A percentile compares a stretch with the other conserved stretches of the same genome.
Conservation (phyloP, 2,797 vertebrate species). For the Lates japonicus region DNA sequence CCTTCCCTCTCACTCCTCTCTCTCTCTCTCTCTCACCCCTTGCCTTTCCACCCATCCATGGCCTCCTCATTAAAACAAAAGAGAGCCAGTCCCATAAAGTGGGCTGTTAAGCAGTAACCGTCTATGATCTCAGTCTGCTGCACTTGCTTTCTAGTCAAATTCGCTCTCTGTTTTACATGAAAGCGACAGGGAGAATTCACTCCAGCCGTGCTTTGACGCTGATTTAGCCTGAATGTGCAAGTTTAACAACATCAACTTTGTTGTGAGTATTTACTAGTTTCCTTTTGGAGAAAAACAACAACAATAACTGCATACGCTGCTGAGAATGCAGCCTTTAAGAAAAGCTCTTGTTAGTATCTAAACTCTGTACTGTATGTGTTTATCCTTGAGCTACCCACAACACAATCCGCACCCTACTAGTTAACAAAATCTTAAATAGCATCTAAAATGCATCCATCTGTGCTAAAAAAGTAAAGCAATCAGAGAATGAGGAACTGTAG, state of each 20-base stretch:
- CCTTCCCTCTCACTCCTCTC: not conserved
- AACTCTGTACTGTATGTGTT: constrained; percentile 19
- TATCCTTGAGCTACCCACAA: constrained; percentile 48
- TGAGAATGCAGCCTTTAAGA: constrained; percentile 40
- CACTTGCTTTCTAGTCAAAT: constrained; percentile 50
- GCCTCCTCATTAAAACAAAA: constrained; percentile 81
- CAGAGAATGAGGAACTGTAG: constrained; percentile 22
- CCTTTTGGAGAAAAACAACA: constrained; percentile 25
- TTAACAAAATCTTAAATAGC: constrained; percentile 58
- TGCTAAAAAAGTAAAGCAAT: constrained; percentile 28
- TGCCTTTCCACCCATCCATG: constrained; percentile 53
- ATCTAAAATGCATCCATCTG: constrained; percentile 50
- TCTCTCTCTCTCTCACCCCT: no score
- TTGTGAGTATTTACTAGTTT: constrained; percentile 45
- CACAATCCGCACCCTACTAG: constrained; percentile 47
- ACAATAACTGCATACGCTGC: constrained; percentile 16
- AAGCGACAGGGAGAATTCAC: constrained; percentile 29
- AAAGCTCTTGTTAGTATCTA: constrained; percentile 21
- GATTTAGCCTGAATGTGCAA: constrained; percentile 31
- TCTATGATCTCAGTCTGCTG: constrained; percentile 72
- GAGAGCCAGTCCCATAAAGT: constrained; percentile 72
- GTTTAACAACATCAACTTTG: constrained; percentile 42
- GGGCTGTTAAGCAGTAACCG: constrained; percentile 71
- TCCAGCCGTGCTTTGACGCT: constrained; percentile 60
- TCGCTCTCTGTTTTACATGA: constrained; percentile 58